These are phyloP conservation scores for Subanguina moxae DNA, from an alignment of 1,140 invertebrate species.

Conservation along the genomic window DNA sequence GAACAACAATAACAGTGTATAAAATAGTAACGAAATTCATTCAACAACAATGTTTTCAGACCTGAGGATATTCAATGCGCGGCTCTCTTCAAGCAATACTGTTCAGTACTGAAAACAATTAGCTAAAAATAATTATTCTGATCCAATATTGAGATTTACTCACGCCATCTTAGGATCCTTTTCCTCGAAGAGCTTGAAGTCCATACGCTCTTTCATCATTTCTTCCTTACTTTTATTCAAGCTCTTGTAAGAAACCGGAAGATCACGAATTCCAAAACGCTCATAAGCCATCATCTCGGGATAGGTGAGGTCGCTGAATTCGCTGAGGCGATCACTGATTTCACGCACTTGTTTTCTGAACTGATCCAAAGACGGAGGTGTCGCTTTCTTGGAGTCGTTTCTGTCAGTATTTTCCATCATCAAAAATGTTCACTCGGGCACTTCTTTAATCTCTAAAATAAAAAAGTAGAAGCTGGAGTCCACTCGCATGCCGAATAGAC, in stretches of 20 bases:
- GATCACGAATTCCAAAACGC: slow-evolving; percentile 3
- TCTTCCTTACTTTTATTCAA: not conserved
- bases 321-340: no score
- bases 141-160: not conserved
- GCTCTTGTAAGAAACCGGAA: not conserved
- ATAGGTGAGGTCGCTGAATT: no score
- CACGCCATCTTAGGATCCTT: not conserved
- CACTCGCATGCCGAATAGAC: no score
- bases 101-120: not conserved
- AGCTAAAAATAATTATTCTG: not conserved
- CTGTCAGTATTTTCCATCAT: no score
- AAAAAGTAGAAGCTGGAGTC: no score
- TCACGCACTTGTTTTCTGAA: no score
- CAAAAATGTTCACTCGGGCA: no score
- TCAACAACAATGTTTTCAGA: not conserved
- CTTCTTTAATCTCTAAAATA: no score
- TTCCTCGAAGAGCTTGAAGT: not conserved
- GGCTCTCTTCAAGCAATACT: not conserved
- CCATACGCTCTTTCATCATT: not conserved
- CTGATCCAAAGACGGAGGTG: no score
- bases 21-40: not conserved
- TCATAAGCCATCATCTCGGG: not conserved
- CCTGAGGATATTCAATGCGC: not conserved
- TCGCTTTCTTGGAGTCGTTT: no score
- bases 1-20: not conserved